Evolutionary conservation across 2,113 vertebrate species (phyloP), one percentile per base, ranked within the genome.

Genomic region (Procavia capensis): DNA sequence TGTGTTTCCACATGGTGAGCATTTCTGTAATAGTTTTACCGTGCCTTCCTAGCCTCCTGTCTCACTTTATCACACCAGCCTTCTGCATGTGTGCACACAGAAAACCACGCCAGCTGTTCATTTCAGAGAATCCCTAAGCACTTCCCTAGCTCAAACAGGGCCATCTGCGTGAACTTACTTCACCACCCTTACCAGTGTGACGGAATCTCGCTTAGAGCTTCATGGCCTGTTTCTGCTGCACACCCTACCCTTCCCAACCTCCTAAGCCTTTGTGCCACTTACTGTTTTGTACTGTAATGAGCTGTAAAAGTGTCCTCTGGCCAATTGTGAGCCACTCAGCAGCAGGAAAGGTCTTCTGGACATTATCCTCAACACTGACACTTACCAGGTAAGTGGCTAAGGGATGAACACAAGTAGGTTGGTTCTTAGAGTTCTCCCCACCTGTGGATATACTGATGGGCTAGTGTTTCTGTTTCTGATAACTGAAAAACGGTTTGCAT

Each of bases 81-180:
- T 13, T 59, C 47, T 22, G 10, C 17, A 0, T 5, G 47, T 25
- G 4, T 3, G 2, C 70, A n/a, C 45, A 70, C 3, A 0, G 0
- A 3, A n/a, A n/a, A 31, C 70, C 63, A 72, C 1, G 4, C 29
- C 24, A 61, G 8, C 25, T 39, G 9, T 22, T 50, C 20, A 4
- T 11, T 43, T 4, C 82, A 36, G 29, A 1, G 43, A 7, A 2
- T 43, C 27, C 25, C 27, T 39, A 25, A 5, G 3, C 70, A 74
- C 72, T 91, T 13, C 45, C 61, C 14, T 75, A n/a, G 47, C 64
- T 36, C 74, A 17, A 24, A 22, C 54, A 39, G 34, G 50, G 8
- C 43, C 43, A 16, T 54, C 11, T 78, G 43, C 90, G 76, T 74
- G 45, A 72, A 64, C 72, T 66, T 13, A 43, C 25, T 66, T 70